Conservation (phyloP, 2,888 invertebrate genomes). For the Drosophila suboccidentalis region DNA sequence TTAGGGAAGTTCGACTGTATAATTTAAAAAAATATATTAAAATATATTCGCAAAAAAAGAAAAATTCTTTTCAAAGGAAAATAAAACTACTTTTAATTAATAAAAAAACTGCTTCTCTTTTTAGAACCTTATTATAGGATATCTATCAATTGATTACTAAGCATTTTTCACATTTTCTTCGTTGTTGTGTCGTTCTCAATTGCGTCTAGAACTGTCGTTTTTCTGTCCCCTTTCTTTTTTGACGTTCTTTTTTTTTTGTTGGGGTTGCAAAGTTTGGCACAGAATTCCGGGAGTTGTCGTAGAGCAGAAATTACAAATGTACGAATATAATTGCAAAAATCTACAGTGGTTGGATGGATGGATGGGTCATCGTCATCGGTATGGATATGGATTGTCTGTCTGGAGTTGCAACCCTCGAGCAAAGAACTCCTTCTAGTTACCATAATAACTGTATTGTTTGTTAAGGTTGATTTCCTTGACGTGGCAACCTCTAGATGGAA, state of each 20-base stretch:
- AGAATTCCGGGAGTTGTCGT: conserved; percentile 75
- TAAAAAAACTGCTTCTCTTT: background rate
- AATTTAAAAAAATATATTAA: background rate
- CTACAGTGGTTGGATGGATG: conserved; percentile 11
- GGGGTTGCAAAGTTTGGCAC: conserved; percentile 70
- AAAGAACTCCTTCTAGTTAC: conserved; percentile 5
- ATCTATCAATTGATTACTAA: background rate
- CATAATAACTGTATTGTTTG: conserved; percentile 21
- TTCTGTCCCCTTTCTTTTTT: conserved; percentile 22
- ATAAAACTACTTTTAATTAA: too few species aligned
- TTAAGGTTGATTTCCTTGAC: conserved; percentile 10
- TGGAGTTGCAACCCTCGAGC: conserved; percentile 71
- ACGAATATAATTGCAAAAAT: conserved; percentile 45
- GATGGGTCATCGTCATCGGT: background rate
- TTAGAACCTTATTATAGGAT: background rate
- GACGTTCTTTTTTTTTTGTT: conserved; percentile 24
- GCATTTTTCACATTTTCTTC: background rate
- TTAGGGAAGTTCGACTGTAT: too few species aligned
- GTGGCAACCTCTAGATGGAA: conserved; percentile 4
- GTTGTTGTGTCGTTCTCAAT: conserved; percentile 15
- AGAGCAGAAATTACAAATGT: conserved; percentile 64
- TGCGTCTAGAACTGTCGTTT: conserved; percentile 45
- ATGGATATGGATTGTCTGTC: conserved; percentile 56
- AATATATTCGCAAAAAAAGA: background rate
- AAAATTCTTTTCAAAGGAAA: background rate